Conservation (phyloP, 2,113 vertebrate genomes). For the Cisticola juncidis region DNA sequence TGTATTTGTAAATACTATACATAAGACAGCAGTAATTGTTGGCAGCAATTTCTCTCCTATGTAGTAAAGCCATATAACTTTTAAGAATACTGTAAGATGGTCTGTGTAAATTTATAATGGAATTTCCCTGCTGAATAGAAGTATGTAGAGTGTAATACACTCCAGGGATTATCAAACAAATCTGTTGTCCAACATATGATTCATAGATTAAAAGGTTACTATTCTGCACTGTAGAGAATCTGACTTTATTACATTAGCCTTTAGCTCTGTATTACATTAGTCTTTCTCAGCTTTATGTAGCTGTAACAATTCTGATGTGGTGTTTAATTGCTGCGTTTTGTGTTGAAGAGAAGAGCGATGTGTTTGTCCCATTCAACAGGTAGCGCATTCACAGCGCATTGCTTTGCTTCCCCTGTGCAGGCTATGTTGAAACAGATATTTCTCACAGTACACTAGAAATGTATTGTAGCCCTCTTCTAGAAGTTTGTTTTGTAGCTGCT, state of each 20-base stretch:
- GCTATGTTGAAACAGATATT: background rate
- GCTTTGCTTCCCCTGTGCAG: background rate
- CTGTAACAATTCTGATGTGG: background rate
- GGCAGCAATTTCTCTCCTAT: background rate
- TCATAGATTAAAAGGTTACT: background rate
- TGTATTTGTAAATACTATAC: background rate
- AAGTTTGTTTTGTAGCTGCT: background rate
- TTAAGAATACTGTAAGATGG: background rate
- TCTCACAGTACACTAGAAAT: background rate
- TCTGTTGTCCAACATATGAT: background rate
- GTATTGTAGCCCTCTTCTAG: background rate
- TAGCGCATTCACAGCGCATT: background rate
- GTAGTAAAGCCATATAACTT: background rate
- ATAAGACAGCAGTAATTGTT: background rate
- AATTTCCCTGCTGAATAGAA: background rate
- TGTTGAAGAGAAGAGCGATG: background rate
- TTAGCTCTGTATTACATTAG: background rate
- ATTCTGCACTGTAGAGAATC: background rate
- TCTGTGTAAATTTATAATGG: background rate
- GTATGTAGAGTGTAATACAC: background rate
- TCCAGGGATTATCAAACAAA: background rate
- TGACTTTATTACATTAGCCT: background rate
- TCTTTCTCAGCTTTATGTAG: background rate
- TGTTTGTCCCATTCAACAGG: background rate
- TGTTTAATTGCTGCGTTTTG: background rate